Percentiles rank a stretch among this genome's conserved stretches.
Evolutionary conservation across 2,888 invertebrate genomes (phyloP).

Genomic region (Agonopterix heracliana): DNA sequence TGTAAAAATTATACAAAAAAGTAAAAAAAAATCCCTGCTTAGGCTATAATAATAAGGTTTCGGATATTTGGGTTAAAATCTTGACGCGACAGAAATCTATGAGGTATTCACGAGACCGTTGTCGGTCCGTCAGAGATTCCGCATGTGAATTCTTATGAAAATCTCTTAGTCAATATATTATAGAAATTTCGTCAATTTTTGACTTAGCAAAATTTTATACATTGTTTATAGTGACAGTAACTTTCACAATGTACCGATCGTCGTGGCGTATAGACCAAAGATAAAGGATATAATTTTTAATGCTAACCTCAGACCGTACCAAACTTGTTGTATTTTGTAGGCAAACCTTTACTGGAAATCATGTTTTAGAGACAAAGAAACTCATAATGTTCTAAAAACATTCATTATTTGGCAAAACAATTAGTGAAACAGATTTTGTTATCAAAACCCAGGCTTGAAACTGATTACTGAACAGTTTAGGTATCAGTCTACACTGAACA

Average conservation of each 20-base stretch:
- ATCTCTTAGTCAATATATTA: conserved; percentile 73
- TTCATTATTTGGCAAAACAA: not conserved
- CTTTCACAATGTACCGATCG: conserved; percentile 61
- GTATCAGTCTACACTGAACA: conserved; percentile 19
- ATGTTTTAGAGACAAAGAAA: conserved; percentile 14
- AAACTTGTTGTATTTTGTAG: conserved; percentile 68
- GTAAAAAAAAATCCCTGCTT: conserved; percentile 70
- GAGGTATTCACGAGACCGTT: conserved; percentile 48
- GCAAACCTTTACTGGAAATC: conserved; percentile 41
- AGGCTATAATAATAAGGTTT: conserved; percentile 69
- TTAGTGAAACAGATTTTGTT: not conserved
- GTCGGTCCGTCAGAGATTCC: conserved; percentile 44
- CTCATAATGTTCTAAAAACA: not conserved
- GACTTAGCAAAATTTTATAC: conserved; percentile 76
- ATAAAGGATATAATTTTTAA: conserved; percentile 63
- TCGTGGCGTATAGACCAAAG: conserved; percentile 72
- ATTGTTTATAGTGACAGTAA: conserved; percentile 68
- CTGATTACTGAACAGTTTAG: conserved; percentile 20
- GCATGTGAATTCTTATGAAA: conserved; percentile 74
- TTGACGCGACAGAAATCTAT: conserved; percentile 59
- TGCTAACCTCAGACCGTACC: conserved; percentile 74
- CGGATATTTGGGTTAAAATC: conserved; percentile 60
- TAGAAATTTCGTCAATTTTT: conserved; percentile 74
- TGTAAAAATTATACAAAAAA: conserved; percentile 65
- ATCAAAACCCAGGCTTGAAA: conserved; percentile 18